These are phyloP conservation scores for Panurus biarmicus DNA, from an alignment of 2,113 vertebrate genomes.

Conservation along the genomic window DNA sequence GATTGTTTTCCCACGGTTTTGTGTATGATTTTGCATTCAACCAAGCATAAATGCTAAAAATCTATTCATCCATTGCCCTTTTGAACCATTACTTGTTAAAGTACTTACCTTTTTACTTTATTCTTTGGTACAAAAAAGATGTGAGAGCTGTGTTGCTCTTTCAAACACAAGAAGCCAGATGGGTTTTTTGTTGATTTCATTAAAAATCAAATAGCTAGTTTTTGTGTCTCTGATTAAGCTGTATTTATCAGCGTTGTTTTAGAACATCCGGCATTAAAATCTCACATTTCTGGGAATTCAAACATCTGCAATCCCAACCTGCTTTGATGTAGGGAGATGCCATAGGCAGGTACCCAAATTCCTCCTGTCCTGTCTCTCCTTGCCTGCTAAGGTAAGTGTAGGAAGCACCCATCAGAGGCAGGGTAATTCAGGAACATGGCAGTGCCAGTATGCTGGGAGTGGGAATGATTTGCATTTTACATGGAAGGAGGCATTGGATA, in stretches of 20 bases:
- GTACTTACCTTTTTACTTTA: background rate
- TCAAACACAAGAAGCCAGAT: background rate
- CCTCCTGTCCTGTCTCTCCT: background rate
- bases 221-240: background rate
- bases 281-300: background rate
- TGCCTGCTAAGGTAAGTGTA: background rate
- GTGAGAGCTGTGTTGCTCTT: background rate
- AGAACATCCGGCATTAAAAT: background rate
- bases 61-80: background rate
- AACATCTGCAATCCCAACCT: background rate
- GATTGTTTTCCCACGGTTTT: background rate
- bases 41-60: background rate
- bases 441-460: background rate
- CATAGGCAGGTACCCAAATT: accelerated
- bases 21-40: background rate
- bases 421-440: background rate
- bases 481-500: background rate
- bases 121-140: background rate
- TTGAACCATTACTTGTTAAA: background rate
- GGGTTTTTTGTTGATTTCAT: background rate
- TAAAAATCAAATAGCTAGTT: background rate
- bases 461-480: background rate
- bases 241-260: background rate
- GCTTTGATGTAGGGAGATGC: background rate
- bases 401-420: background rate